Conservation (phyloP, 1,140 invertebrate species). For the Manduca sexta region DNA sequence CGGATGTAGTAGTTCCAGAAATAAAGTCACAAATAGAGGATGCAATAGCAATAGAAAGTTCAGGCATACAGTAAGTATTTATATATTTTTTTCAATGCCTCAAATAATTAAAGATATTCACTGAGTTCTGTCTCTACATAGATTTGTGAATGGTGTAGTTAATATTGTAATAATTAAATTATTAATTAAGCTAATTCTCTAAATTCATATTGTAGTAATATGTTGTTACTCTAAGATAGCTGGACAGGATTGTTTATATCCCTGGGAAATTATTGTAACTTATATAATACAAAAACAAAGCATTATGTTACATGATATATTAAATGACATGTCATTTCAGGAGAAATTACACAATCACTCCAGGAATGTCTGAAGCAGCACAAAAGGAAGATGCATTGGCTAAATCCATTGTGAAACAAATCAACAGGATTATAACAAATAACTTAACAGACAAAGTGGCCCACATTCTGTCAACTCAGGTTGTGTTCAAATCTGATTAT, state of each 20-base stretch:
- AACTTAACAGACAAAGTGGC: constrained; percentile 72
- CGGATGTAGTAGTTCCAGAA: constrained; percentile 55
- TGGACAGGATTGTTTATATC: too few species aligned
- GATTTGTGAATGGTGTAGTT: too few species aligned
- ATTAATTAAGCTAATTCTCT: too few species aligned
- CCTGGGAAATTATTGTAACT: too few species aligned
- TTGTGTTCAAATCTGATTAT: constrained; percentile 32
- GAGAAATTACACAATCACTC: constrained; percentile 20
- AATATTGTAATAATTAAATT: too few species aligned
- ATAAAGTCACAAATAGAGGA: constrained; percentile 76
- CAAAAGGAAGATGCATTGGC: constrained; percentile 62
- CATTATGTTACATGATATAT: too few species aligned
- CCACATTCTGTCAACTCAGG: constrained; percentile 78
- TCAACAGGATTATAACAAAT: constrained; percentile 79
- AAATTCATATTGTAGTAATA: too few species aligned
- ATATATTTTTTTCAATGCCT: background rate
- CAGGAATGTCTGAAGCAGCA: constrained; percentile 32
- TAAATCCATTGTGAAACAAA: constrained; percentile 75
- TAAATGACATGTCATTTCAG: constrained; percentile 25
- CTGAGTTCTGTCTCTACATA: too few species aligned
- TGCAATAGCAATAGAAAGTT: constrained; percentile 74
- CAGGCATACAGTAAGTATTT: constrained; percentile 70
- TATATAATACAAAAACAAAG: too few species aligned
- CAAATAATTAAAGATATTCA: too few species aligned
- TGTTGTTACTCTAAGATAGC: too few species aligned